phyloP scores from a whole-genome alignment of 1,140 invertebrate species.

The Adoxophyes honmai region DNA sequence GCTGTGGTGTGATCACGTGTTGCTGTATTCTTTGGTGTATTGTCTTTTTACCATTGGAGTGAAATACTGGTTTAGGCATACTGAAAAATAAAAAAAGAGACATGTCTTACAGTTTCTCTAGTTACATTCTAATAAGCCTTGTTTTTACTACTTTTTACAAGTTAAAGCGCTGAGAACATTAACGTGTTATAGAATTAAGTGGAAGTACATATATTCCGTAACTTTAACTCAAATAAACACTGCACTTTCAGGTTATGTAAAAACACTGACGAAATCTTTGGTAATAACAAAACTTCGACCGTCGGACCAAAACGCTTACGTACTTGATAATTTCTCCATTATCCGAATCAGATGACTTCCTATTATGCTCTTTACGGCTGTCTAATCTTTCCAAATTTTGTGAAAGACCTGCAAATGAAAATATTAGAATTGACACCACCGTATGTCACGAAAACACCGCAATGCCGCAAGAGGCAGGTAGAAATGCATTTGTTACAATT shows the following conservation, averaged over 20 bases:
- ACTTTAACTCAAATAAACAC: neutral
- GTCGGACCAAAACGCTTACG: conserved; percentile 42
- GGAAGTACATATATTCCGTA: neutral
- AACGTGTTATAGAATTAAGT: too few relatives aligned
- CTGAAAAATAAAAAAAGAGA: conserved; percentile 61
- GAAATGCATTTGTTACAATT: conserved; percentile 28
- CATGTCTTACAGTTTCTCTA: neutral
- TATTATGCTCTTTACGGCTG: conserved; percentile 80
- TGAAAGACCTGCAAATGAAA: conserved; percentile 78
- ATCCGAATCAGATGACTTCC: conserved; percentile 79
- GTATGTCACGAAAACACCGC: conserved; percentile 26
- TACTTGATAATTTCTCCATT: conserved; percentile 79
- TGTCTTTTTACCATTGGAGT: conserved; percentile 83
- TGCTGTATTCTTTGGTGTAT: conserved; percentile 80
- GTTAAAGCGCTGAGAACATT: too few relatives aligned
- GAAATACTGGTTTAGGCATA: conserved; percentile 84
- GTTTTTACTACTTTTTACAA: neutral
- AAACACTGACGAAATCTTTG: conserved; percentile 61
- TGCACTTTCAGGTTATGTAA: conserved; percentile 65
- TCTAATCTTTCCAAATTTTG: conserved; percentile 84
- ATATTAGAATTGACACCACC: conserved; percentile 26
- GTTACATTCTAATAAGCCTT: neutral
- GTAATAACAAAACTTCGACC: conserved; percentile 39
- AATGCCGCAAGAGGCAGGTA: conserved; percentile 3
- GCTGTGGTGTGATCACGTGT: conserved; percentile 83